phyloP scores from a whole-genome alignment of 2,113 vertebrate genomes.

The Tursiops truncatus region DNA sequence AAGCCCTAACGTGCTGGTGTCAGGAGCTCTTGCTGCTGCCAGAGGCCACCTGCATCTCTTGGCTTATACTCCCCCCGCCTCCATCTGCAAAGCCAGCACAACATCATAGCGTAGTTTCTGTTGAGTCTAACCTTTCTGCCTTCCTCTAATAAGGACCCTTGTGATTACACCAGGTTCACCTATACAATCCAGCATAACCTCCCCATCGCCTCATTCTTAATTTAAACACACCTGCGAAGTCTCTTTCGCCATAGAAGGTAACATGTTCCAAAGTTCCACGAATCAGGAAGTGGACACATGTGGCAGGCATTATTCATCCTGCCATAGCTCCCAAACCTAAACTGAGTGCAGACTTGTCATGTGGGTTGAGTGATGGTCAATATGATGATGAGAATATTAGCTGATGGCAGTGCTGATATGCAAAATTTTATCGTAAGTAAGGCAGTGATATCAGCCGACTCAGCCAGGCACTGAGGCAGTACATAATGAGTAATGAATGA shows the following conservation, averaged over 20 bases:
- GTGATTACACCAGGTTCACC: background rate
- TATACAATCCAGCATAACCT: background rate
- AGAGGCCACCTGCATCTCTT: background rate
- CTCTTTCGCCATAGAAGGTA: background rate
- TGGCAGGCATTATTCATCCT: background rate
- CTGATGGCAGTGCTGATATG: too few species aligned
- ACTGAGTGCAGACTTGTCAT: background rate
- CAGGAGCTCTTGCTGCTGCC: too few species aligned
- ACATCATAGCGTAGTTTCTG: rapidly evolving
- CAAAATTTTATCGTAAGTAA: background rate
- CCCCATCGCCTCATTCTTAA: background rate
- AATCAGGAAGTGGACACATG: rapidly evolving
- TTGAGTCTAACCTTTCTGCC: background rate
- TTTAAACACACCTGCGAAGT: background rate
- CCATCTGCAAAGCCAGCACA: background rate
- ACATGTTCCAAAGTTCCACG: rapidly evolving
- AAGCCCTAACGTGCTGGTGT: background rate
- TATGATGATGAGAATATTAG: background rate
- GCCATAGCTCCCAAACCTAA: background rate
- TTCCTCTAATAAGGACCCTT: background rate
- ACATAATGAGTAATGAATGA: background rate
- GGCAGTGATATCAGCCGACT: background rate
- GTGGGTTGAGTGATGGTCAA: background rate
- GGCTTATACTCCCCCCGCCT: rapidly evolving
- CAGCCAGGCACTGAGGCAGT: background rate